Conservation (phyloP, 2,888 invertebrate genomes). For the Isotomurus palustris region DNA sequence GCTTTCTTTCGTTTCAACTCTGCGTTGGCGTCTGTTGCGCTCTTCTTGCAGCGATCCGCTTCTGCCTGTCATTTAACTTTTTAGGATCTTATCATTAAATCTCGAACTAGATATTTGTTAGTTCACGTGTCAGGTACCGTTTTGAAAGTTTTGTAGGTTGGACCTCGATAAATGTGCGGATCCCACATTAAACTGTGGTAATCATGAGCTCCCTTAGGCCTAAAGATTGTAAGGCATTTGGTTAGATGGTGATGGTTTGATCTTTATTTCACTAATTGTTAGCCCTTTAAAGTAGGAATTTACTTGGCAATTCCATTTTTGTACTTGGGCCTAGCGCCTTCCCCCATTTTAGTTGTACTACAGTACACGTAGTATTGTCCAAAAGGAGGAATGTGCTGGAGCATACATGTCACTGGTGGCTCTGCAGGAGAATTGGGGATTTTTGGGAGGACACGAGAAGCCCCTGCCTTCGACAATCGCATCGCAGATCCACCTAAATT, state of each 20-base stretch:
- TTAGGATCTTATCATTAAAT: neutral
- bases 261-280: no score
- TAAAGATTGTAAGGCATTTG: constrained; percentile 1
- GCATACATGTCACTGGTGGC: no score
- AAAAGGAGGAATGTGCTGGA: constrained; percentile 9
- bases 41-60: constrained; percentile 18
- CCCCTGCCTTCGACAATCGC: no score
- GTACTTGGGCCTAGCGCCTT: constrained; percentile 9
- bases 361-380: constrained; percentile 25
- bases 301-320: neutral
- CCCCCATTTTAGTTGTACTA: constrained; percentile 7
- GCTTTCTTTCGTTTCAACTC: neutral
- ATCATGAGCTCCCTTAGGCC: constrained; percentile 52
- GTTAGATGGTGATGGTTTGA: no score
- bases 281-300: no score
- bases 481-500: no score
- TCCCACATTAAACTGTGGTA: constrained; percentile 88
- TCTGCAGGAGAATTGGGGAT: no score
- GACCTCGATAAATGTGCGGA: constrained; percentile 76
- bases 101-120: neutral
- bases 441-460: no score
- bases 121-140: constrained; percentile 6
- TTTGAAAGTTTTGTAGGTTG: constrained; percentile 57
- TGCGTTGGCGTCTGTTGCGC: constrained; percentile 3
- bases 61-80: constrained; percentile 15